These are phyloP conservation scores for Drosophila mojavensis DNA, from an alignment of 1,140 invertebrate species.

Conservation along the genomic window DNA sequence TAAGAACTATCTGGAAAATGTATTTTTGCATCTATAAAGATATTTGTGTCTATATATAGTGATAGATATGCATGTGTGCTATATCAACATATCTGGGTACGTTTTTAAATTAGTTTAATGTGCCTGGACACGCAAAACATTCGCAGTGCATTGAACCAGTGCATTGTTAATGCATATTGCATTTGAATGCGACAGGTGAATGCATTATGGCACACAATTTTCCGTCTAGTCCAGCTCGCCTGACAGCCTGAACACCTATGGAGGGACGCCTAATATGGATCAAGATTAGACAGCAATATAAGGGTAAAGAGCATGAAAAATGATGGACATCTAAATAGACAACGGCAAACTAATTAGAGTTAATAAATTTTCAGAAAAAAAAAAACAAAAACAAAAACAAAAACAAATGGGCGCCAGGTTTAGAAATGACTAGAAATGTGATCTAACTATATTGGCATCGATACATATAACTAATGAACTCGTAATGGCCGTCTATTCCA, in stretches of 20 bases:
- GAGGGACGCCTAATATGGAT: conserved; percentile 37
- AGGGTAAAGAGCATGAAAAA: conserved; percentile 22
- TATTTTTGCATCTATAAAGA: not conserved
- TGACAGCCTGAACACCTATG: not conserved
- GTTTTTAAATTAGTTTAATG: conserved; percentile 47
- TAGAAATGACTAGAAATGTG: not conserved
- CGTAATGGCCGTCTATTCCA: conserved; percentile 31
- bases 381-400: not conserved
- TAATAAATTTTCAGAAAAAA: conserved; percentile 44
- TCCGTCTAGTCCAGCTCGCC: not conserved
- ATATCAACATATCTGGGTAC: not conserved
- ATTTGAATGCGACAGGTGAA: conserved; percentile 45
- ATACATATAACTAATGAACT: not conserved
- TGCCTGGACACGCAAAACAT: conserved; percentile 51
- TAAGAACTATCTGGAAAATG: not conserved
- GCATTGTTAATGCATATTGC: conserved; percentile 33
- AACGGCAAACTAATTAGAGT: conserved; percentile 56
- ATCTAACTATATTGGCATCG: not conserved
- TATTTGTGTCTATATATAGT: not conserved
- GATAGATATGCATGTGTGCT: not conserved
- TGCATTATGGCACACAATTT: conserved; percentile 38
- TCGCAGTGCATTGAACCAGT: conserved; percentile 57
- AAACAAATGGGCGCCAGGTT: too few species aligned
- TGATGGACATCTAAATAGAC: conserved; percentile 37
- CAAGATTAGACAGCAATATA: conserved; percentile 47